phyloP scores from a whole-genome alignment of 2,797 vertebrate genomes.

The Acanthopagrus latus region DNA sequence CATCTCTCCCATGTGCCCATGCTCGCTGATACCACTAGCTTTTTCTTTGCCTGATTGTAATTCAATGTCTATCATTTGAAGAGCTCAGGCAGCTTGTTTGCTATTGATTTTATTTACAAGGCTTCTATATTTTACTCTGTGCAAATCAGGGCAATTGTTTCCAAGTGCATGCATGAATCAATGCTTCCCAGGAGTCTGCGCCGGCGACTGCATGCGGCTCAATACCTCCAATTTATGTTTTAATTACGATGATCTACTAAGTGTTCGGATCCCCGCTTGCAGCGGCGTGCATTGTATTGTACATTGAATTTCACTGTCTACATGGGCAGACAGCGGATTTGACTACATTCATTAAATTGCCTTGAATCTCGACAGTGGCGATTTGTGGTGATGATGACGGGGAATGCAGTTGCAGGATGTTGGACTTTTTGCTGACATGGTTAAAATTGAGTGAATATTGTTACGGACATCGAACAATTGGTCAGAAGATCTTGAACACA shows the following conservation, averaged over 20 bases:
- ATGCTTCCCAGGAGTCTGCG: conserved; percentile 59
- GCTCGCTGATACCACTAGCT: conserved; percentile 15
- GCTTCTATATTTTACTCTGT: conserved; percentile 72
- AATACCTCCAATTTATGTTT: conserved; percentile 84
- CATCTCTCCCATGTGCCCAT: conserved; percentile 18
- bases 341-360: conserved; percentile 21
- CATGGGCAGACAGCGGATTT: not conserved
- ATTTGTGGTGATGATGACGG: conserved; percentile 24
- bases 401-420: not conserved
- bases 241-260: conserved; percentile 83
- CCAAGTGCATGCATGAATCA: conserved; percentile 79
- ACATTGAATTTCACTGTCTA: conserved; percentile 41
- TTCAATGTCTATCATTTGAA: conserved; percentile 63
- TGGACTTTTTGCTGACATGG: not conserved
- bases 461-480: not conserved
- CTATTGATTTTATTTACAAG: conserved; percentile 80
- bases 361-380: not conserved
- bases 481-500: not conserved
- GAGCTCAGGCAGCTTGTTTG: conserved; percentile 60
- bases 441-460: conserved; percentile 10
- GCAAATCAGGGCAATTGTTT: conserved; percentile 81
- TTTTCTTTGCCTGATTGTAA: conserved; percentile 60
- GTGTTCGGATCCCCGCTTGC: conserved; percentile 52
- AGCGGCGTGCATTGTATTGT: conserved; percentile 8
- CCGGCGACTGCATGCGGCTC: conserved; percentile 65